These are phyloP conservation scores for Sterna hirundo DNA, from an alignment of 2,113 vertebrate genomes.

Conservation along the genomic window DNA sequence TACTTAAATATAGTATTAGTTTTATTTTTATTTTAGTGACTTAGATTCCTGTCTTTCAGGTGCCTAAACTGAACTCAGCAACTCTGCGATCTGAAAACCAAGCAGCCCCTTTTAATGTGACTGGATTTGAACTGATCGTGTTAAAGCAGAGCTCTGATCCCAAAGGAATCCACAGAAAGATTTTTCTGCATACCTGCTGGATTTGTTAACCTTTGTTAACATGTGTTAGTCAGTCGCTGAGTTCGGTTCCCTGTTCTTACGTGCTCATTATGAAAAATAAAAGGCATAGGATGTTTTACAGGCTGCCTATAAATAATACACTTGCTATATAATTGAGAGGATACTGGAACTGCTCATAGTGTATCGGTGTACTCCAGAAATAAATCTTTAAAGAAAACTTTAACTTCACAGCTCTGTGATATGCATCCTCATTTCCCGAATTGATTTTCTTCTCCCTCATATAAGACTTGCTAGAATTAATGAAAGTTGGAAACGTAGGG, in stretches of 20 bases:
- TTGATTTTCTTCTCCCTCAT: background rate
- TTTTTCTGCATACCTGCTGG: background rate
- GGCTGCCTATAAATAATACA: background rate
- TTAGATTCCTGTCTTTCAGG: background rate
- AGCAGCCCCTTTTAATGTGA: background rate
- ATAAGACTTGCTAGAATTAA: background rate
- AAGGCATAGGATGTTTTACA: slow-evolving; percentile 2
- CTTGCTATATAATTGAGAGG: background rate
- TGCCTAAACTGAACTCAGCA: background rate
- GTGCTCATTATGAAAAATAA: slow-evolving; percentile 17
- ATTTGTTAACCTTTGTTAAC: slow-evolving; percentile 16
- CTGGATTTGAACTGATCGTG: background rate
- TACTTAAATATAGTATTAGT: background rate
- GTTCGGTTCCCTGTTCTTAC: background rate
- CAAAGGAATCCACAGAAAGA: background rate
- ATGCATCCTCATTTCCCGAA: background rate
- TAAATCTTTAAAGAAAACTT: slow-evolving; percentile 21
- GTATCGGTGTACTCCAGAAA: background rate
- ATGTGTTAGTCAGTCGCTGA: background rate
- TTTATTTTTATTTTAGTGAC: background rate
- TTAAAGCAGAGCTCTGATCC: rapidly evolving
- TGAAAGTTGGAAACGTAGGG: background rate
- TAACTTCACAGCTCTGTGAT: background rate
- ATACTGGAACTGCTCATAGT: background rate
- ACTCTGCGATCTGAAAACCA: background rate